Evolutionary conservation across 2,113 vertebrate genomes (phyloP).

Genomic region (Tupaia tana): DNA sequence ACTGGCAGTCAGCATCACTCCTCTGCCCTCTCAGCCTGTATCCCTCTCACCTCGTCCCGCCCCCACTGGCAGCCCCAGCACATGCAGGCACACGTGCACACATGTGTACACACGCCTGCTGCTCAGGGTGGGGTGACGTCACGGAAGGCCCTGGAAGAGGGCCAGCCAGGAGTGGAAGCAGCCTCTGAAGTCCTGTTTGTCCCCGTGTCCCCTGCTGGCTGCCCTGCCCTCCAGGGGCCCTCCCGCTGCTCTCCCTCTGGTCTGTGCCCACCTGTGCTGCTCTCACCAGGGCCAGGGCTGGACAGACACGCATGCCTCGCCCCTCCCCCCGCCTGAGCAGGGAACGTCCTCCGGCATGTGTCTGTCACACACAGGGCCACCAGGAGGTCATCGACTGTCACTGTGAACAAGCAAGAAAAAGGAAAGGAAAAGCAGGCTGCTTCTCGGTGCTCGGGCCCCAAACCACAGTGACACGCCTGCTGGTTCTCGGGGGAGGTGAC

Average conservation of each 20-base stretch:
- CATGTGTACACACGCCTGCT: not conserved
- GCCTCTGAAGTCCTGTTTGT: not conserved
- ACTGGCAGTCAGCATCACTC: accelerated
- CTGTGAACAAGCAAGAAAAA: slow-evolving; percentile 3
- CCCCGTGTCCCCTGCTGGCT: not conserved
- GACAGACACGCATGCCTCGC: accelerated
- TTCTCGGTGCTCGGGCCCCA: not conserved
- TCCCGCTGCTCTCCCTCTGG: not conserved
- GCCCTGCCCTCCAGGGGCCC: not conserved
- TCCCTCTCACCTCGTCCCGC: not conserved
- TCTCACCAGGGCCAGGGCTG: not conserved
- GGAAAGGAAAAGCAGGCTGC: not conserved
- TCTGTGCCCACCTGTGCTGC: not conserved
- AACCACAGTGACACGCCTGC: not conserved
- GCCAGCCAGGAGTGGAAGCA: not conserved
- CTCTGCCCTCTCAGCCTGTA: not conserved
- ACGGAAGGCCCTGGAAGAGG: not conserved
- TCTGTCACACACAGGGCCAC: not conserved
- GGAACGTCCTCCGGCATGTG: not conserved
- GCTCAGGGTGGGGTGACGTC: not conserved
- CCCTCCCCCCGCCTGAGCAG: accelerated
- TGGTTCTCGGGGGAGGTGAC: not conserved
- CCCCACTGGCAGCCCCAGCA: accelerated
- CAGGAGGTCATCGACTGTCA: not conserved
- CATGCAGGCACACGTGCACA: not conserved